Evolutionary conservation across 1,140 invertebrate species (phyloP), one percentile per base, ranked within the genome.

Genomic region (Drosophila tsacasi): DNA sequence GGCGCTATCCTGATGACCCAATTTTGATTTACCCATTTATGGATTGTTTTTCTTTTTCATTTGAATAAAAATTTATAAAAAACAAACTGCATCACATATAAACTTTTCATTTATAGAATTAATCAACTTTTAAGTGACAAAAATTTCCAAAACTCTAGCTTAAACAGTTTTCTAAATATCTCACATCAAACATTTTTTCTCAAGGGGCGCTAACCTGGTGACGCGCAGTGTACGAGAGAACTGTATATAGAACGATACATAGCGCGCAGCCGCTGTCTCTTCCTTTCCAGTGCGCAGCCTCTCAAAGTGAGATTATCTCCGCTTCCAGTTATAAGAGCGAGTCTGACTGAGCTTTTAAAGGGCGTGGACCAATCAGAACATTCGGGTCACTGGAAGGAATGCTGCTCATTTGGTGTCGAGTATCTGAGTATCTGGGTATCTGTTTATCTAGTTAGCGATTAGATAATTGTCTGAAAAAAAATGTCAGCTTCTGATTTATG

Each of bases 401-500:
- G 54, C 54, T 25, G 54, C 21, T 25, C 35, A 37, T 37, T 37
- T 37, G 35, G 12, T 13, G 12, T 5, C 12, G 17, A 27, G 25
- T 32, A 52, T 54, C 50, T 23, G 21, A 9, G 37, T 59, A 71
- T 46, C 67, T 40, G 35, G 21, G 44, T 13, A n/a, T 54, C 63
- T 37, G 42, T 8, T 39, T 39, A 39, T 54, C 57, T 37, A 39
- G n/a, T 44, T 57, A 69, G 52, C 76, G 59, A 32, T 77, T 75
- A 64, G 76, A 78, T 78, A 82, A 82, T 77, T 64, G 74, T 83
- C 68, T 66, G 15, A 8, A 17, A 54, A 72, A 71, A 59, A 73
- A 17, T n/a, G 65, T 40, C 59, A 68, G 79, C 74, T 55, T 81
- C 72, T 87, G 87, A 87, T 87, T 87, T 87, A 87, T 87, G 81